Base-by-base conservation (phyloP, 2,797 vertebrate genomes). In the Prunella strophiata region DNA sequence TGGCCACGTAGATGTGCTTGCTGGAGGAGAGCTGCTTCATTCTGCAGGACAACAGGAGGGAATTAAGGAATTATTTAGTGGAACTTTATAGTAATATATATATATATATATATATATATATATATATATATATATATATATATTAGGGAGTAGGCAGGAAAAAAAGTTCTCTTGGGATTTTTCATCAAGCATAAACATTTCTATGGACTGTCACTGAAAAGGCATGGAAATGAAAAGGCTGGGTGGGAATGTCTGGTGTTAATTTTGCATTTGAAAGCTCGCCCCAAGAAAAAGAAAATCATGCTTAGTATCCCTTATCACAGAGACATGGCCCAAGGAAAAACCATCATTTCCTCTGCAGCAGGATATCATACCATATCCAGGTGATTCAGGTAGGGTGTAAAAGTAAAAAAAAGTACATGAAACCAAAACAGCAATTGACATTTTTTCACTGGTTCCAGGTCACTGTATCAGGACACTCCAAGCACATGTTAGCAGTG, bases 1-100 rank as follows among this genome's bases (percentile, higher is more conserved):
- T 76, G 29, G 98, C 94, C 66, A 94, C 68, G 18, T 98, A 70
- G 7, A 78, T 93, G 62, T 67, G 88, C 79, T 82, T 95, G 87
- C n/a, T 96, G 65, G 73, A 92, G 51, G 85, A 88, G 70, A 78
- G 57, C 18, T 88, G 85, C 29, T 94, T 80, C 63, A 45, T 45
- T 54, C 97, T 97, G 54, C 18, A 89, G 25, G 17, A 75, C 38
- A 66, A 59, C 8, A 91, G 18, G 72, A 38, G 42, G 36, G 54
- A 82, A 80, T 9, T 9, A 52, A 59, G 67, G 2, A 68, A 66
- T n/a, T 67, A 21, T 40, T 72, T 54, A 51, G 17, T 23, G 1
- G 1, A 72, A 88, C 40, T 61, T 29, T 8, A n/a, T 2, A 42
- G 15, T 16, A 8, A 42, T 42, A 42, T 42, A 42, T 42, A 43